Percentiles rank a stretch among this genome's conserved stretches.
phyloP scores from a whole-genome alignment of 2,888 invertebrate species.

The Phyllotreta cruciferae region DNA sequence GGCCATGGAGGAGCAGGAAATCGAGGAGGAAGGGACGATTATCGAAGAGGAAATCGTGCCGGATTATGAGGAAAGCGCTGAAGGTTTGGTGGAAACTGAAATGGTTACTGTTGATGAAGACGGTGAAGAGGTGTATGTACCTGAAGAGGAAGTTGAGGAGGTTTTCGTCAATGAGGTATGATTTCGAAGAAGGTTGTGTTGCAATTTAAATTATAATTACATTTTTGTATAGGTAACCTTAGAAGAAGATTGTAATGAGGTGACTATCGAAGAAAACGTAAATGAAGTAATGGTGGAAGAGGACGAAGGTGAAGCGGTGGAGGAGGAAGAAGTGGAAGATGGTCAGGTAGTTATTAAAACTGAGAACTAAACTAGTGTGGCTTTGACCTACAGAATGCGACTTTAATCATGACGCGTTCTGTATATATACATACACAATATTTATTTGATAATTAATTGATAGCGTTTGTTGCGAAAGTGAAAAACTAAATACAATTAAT shows the following conservation, averaged over 20 bases:
- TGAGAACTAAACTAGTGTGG: neutral
- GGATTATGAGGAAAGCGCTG: slow-evolving; percentile 18
- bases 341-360: slow-evolving; percentile 2
- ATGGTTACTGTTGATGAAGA: slow-evolving; percentile 31
- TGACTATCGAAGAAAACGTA: slow-evolving; percentile 50
- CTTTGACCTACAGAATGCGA: too few relatives aligned
- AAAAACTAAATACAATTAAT: too few relatives aligned
- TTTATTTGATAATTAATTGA: too few relatives aligned
- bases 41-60: slow-evolving; percentile 24
- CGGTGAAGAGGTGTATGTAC: slow-evolving; percentile 29
- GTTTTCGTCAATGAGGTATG: slow-evolving; percentile 55
- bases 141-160: slow-evolving; percentile 27
- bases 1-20: slow-evolving; percentile 42
- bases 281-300: slow-evolving; percentile 42
- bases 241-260: slow-evolving; percentile 55
- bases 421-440: too few relatives aligned
- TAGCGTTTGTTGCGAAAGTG: too few relatives aligned
- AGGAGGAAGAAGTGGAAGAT: slow-evolving; percentile 3
- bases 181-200: neutral
- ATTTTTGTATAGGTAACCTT: slow-evolving; percentile 47
- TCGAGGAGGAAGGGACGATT: slow-evolving; percentile 22
- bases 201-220: too few relatives aligned
- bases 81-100: slow-evolving; percentile 24
- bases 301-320: slow-evolving; percentile 19
- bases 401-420: too few relatives aligned